A percentile compares a stretch with the other conserved stretches of the same genome.
Conservation (phyloP, 2,113 vertebrate genomes). For the Nerophis lumbriciformis region DNA sequence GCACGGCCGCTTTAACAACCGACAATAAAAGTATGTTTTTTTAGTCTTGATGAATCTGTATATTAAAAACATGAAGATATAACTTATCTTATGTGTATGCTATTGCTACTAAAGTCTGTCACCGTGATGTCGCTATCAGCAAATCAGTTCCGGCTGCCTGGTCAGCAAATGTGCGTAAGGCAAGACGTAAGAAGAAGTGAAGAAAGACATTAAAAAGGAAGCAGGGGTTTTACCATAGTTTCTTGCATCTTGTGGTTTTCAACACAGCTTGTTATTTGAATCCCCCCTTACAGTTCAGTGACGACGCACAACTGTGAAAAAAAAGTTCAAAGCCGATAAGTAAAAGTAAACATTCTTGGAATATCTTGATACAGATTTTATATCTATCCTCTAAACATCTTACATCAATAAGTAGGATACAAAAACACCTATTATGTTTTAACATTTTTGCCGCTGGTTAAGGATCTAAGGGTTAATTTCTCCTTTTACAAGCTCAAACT, state of each 20-base stretch:
- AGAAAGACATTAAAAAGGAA: neutral
- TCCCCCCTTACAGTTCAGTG: too few relatives aligned
- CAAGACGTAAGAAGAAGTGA: neutral
- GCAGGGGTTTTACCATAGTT: neutral
- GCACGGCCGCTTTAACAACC: too few relatives aligned
- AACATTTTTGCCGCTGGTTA: neutral
- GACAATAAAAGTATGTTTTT: too few relatives aligned
- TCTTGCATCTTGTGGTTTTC: neutral
- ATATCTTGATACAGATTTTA: neutral
- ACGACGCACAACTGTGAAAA: neutral
- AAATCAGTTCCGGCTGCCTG: neutral
- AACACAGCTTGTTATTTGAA: neutral
- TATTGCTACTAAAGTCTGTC: too few relatives aligned
- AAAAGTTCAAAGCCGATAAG: neutral
- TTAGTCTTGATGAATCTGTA: too few relatives aligned
- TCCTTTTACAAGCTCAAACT: neutral
- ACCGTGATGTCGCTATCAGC: too few relatives aligned
- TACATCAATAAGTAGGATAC: neutral
- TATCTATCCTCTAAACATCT: neutral
- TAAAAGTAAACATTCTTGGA: neutral
- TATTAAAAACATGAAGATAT: too few relatives aligned
- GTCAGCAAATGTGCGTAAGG: neutral
- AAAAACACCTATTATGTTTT: neutral
- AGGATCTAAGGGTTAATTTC: neutral
- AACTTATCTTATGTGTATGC: too few relatives aligned